Percentiles rank a stretch among this genome's conserved stretches.
Conservation (phyloP, 2,888 invertebrate genomes). For the Chouioia cunea region DNA sequence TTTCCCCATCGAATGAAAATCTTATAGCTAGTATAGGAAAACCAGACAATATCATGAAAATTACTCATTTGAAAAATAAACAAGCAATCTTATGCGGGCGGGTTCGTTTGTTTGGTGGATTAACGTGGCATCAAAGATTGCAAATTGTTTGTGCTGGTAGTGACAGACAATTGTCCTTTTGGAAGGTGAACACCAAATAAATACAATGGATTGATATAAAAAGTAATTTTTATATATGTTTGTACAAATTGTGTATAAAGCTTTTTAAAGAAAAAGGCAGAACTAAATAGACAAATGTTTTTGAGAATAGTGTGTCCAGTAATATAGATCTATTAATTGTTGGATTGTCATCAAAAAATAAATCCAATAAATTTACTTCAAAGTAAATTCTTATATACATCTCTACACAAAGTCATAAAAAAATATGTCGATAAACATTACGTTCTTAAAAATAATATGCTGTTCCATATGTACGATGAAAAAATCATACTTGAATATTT, state of each 20-base stretch:
- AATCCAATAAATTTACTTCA: slow-evolving; percentile 32
- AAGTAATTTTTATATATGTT: slow-evolving; percentile 38
- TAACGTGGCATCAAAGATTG: slow-evolving; percentile 76
- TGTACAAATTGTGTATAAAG: slow-evolving; percentile 3
- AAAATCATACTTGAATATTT: slow-evolving; percentile 4
- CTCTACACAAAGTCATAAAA: slow-evolving; percentile 39
- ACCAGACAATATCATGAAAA: slow-evolving; percentile 76
- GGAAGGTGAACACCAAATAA: slow-evolving; percentile 71
- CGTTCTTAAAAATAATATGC: slow-evolving; percentile 14
- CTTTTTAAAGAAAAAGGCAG: slow-evolving; percentile 16
- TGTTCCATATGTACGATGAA: neutral
- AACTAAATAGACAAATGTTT: neutral
- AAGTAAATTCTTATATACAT: slow-evolving; percentile 24
- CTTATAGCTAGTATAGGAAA: slow-evolving; percentile 77
- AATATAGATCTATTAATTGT: too few relatives aligned
- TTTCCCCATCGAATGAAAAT: slow-evolving; percentile 75
- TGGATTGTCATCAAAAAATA: slow-evolving; percentile 71
- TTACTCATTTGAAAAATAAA: slow-evolving; percentile 73
- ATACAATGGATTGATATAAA: slow-evolving; percentile 35
- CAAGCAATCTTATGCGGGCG: slow-evolving; percentile 71
- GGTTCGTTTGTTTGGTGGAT: slow-evolving; percentile 72
- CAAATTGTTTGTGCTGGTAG: slow-evolving; percentile 74
- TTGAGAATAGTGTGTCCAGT: too few relatives aligned
- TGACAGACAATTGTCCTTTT: slow-evolving; percentile 74
- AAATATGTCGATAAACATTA: slow-evolving; percentile 19